Conservation (phyloP, 2,113 vertebrate species). For the Peromyscus californicus region DNA sequence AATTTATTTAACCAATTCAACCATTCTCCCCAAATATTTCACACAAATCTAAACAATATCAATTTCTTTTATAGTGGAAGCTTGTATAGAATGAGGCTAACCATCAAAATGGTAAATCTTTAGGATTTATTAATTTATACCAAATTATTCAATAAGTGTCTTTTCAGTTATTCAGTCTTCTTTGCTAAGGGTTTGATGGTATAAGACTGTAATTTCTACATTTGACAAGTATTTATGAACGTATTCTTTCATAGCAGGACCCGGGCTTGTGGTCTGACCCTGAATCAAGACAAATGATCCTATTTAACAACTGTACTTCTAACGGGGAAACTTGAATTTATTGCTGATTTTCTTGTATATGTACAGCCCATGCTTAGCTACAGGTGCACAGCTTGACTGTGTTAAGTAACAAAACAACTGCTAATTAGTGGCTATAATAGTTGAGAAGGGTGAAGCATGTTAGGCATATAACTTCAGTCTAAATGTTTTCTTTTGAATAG, state of each 20-base stretch:
- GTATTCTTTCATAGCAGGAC: background rate
- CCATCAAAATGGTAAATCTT: conserved; percentile 18
- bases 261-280: background rate
- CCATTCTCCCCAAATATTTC: background rate
- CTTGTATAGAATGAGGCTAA: conserved; percentile 14
- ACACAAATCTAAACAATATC: conserved; percentile 34
- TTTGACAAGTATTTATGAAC: conserved; percentile 52
- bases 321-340: conserved; percentile 20
- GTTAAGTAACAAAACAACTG: conserved; percentile 63
- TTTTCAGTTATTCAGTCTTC: conserved; percentile 11
- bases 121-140: background rate
- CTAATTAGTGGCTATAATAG: conserved; percentile 66
- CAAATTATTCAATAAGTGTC: background rate
- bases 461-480: conserved; percentile 20
- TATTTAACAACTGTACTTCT: conserved; percentile 45
- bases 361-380: conserved; percentile 41
- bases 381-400: conserved; percentile 43
- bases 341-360: conserved; percentile 18
- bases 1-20: conserved; percentile 39
- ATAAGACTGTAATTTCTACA: background rate
- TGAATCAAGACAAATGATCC: conserved; percentile 29
- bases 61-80: conserved; percentile 29
- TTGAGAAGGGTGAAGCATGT: conserved; percentile 28
- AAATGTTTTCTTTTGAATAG: conserved; percentile 44
- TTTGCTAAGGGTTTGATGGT: conserved; percentile 19